These are phyloP conservation scores for Prochilodus magdalenae DNA, from an alignment of 2,113 vertebrate species.

Conservation along the genomic window DNA sequence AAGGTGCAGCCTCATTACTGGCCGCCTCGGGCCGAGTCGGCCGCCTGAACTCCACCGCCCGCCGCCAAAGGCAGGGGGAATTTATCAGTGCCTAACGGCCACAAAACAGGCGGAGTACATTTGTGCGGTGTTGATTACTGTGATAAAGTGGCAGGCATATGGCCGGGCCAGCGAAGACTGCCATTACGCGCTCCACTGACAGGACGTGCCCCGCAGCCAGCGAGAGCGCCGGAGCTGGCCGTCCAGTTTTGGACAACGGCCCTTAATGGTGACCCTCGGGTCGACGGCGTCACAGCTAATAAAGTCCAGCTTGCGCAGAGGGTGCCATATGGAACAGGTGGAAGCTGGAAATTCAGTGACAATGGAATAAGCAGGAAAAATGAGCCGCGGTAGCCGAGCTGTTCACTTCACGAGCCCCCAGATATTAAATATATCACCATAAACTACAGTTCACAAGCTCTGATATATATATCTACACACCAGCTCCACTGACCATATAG, in stretches of 20 bases:
- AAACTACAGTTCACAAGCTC: no score
- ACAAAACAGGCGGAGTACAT: constrained; percentile 4
- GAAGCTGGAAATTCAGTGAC: neutral
- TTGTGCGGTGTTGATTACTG: constrained; percentile 23
- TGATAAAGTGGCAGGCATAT: constrained; percentile 35
- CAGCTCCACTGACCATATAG: no score
- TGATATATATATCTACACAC: no score
- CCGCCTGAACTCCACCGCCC: neutral
- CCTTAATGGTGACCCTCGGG: constrained; percentile 38
- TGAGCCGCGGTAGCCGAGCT: neutral
- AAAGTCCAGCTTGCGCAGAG: constrained; percentile 16
- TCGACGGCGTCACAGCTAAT: constrained; percentile 34
- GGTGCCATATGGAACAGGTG: neutral
- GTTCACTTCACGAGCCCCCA: no score
- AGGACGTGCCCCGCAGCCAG: constrained; percentile 4
- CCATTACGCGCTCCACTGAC: constrained; percentile 20
- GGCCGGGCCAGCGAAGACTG: neutral
- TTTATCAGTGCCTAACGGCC: constrained; percentile 29
- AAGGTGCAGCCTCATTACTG: neutral
- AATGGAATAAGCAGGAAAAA: neutral
- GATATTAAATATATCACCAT: no score
- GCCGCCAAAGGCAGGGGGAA: neutral
- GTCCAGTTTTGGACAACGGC: constrained; percentile 10
- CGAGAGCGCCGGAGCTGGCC: neutral
- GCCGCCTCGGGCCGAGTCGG: neutral